Base-by-base conservation (phyloP, 2,888 invertebrate species). In the Drosophila nigritarsus region DNA sequence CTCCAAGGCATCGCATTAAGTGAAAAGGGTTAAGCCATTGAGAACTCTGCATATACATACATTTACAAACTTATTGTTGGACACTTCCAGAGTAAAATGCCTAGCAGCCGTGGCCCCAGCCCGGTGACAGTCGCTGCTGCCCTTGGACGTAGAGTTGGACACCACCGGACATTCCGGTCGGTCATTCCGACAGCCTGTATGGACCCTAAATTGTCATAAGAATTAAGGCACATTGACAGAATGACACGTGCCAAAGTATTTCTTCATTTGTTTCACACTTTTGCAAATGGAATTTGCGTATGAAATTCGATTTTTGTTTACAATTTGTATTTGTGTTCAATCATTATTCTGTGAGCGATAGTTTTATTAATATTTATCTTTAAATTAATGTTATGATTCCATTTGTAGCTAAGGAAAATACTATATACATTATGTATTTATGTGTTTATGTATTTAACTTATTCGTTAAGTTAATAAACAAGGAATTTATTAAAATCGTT, bases 151-250 rank as follows among this genome's bases (percentile, higher is more conserved):
- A 32, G 38, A 56, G 29, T 59, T 60, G 63, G 58, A 61, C 48
- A 64, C 18, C 45, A 51, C 49, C 45, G 54, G 49, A 42, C 58
- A 40, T 50, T 49, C 9, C 30, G 53, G 45, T 15, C 40, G 53
- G 20, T 8, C 32, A 27, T 30, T 54, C 36, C 27, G 27, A 27
- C 51, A 50, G 58, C 15, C 27, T 53, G 49, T 11, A 51, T 48
- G 24, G 42, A 62, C 48, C 65, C 67, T 29, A 50, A 60, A 73
- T 51, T 73, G 79, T 71, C 85, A 79, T 75, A 75, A 68, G 84
- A 81, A 81, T 89, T 81, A 69, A 78, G 75, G 53, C 69, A 70
- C 65, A 71, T 58, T 73, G 87, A 89, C 87, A 89, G 87, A 55
- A 75, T 78, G 85, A 81, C 76, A 75, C 75, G 65, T 76, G 72